These are phyloP conservation scores for Cyphomyrus discorhynchus DNA, from an alignment of 2,113 vertebrate genomes.

Conservation along the genomic window DNA sequence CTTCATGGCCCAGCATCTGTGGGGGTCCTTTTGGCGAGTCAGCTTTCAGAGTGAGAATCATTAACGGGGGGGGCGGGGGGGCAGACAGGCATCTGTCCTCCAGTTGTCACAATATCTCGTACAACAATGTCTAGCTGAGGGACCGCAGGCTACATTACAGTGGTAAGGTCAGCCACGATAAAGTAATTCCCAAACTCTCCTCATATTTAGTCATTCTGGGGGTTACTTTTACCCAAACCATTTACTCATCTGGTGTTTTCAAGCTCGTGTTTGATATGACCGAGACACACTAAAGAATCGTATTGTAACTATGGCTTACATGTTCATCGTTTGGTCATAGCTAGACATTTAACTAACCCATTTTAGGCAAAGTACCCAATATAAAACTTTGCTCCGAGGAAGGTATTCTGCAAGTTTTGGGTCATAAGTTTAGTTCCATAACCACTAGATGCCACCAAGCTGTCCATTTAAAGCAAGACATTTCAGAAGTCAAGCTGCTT, in stretches of 20 bases:
- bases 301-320: not conserved
- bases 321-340: not conserved
- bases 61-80: not conserved
- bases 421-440: not conserved
- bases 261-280: not conserved
- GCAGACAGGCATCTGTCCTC: conserved; percentile 45
- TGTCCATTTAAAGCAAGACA: not conserved
- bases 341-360: not conserved
- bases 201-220: not conserved
- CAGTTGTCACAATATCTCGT: conserved; percentile 43
- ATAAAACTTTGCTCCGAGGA: not conserved
- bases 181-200: not conserved
- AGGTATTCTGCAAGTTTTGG: not conserved
- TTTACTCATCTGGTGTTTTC: not conserved
- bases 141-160: not conserved
- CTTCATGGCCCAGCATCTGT: not conserved
- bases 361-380: not conserved
- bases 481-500: not conserved
- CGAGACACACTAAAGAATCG: not conserved
- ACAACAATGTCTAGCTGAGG: conserved; percentile 10
- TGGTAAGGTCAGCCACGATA: not conserved
- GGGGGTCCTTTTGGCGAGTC: not conserved
- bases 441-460: not conserved
- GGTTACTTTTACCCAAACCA: not conserved
- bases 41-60: not conserved